Base-by-base conservation (phyloP, 1,140 invertebrate genomes). In the Danaus plexippus region DNA sequence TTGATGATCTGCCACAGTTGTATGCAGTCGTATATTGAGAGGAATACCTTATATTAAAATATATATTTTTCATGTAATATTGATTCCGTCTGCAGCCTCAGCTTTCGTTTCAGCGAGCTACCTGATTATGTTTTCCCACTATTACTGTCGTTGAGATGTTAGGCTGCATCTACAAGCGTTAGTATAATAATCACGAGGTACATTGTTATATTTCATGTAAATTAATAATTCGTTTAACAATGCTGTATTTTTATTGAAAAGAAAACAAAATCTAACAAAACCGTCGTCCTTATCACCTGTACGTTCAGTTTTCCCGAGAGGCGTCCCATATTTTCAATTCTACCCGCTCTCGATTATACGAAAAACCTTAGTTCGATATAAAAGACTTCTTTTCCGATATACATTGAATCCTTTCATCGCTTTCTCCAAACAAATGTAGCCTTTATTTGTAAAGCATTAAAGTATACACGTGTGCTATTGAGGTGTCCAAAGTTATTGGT, bases 271-370 rank as follows among this genome's bases (percentile, higher is more conserved):
- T 13, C 43, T 13, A 50, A 52, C 12, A 47, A 52, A 49, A 54
- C 51, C 54, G 45, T 65, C 47, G 46, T 57, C 62, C 56, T 61
- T 63, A 64, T 64, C 62, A 67, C 63, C 62, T 63, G 65, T 57
- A 61, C 60, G 58, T 61, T 61, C 62, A 74, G 61, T 68, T 74
- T 77, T 69, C 79, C 73, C 77, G 65, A 59, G 75, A 80, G 71
- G 68, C 68, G 61, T 68, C 67, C 74, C 68, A 79, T 78, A 80
- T 82, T 82, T 82, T 69, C 75, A 73, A 77, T 77, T 80, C 68
- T 66, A 79, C 74, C 67, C 69, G 72, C 66, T 73, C 67, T 71
- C 72, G 70, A 79, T 80, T 73, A 75, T 74, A 75, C 63, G 70
- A 73, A 78, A 80, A 82, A 74, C 74, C 71, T 76, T 70, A 61